Conservation (phyloP, 2,113 vertebrate species). For the Misgurnus mizolepis region DNA sequence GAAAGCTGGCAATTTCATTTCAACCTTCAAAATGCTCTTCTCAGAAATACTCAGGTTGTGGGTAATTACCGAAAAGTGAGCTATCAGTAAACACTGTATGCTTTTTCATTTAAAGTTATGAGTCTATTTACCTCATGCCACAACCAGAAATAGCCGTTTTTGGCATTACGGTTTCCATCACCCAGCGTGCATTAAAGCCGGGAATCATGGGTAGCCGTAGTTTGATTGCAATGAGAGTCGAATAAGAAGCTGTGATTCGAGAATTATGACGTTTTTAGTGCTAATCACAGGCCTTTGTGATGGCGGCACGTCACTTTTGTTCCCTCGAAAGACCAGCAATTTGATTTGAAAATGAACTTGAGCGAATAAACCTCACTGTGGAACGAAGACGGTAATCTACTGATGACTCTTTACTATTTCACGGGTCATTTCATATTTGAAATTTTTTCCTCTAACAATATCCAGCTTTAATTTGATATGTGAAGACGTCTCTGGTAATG, state of each 20-base stretch:
- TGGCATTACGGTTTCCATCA: neutral
- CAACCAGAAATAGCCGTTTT: neutral
- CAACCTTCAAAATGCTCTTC: too few species aligned
- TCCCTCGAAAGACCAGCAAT: neutral
- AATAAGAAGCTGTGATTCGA: conserved; percentile 4
- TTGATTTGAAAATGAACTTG: conserved; percentile 25
- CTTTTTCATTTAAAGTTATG: neutral
- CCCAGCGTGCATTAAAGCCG: neutral
- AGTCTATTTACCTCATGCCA: neutral
- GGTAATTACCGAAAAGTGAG: neutral
- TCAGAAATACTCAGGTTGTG: too few species aligned
- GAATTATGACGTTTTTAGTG: conserved; percentile 14
- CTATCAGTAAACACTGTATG: neutral
- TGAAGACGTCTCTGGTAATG: conserved; percentile 15
- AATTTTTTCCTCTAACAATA: conserved; percentile 38
- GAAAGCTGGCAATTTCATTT: too few species aligned
- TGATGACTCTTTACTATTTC: conserved; percentile 7
- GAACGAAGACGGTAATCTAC: neutral
- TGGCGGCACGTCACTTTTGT: conserved; percentile 2
- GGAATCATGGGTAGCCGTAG: neutral
- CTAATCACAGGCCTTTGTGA: conserved; percentile 28
- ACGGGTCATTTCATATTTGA: conserved; percentile 55
- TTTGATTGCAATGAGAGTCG: conserved; percentile 9
- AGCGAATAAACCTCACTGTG: neutral
- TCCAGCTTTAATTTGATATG: conserved; percentile 25